A percentile compares a stretch with the other conserved stretches of the same genome.
Conservation (phyloP, 2,888 invertebrate species). For the Erebia epiphron region DNA sequence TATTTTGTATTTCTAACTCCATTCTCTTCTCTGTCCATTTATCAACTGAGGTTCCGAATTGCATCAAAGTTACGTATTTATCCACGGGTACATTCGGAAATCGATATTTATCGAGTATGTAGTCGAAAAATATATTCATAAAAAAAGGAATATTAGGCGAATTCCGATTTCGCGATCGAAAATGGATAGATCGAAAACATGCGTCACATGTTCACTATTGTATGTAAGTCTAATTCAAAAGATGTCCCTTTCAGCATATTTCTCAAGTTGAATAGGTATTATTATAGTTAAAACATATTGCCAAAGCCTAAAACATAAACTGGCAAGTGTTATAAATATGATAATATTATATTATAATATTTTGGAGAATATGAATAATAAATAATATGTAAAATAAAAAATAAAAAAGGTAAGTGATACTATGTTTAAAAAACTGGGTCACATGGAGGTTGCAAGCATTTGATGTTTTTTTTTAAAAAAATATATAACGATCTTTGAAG, state of each 20-base stretch:
- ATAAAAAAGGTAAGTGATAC: too few relatives aligned
- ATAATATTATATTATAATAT: too few relatives aligned
- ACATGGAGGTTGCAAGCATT: too few relatives aligned
- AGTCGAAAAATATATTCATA: not conserved
- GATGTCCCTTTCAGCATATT: not conserved
- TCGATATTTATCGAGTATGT: not conserved
- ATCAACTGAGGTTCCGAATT: not conserved
- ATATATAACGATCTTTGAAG: too few relatives aligned
- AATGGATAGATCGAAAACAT: constrained; percentile 28
- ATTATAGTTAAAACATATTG: too few relatives aligned
- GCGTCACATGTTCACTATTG: constrained; percentile 28
- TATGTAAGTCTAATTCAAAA: not conserved
- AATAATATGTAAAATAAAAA: too few relatives aligned
- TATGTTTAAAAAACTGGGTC: too few relatives aligned
- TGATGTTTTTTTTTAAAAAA: too few relatives aligned
- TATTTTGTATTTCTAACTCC: too few relatives aligned
- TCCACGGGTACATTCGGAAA: constrained; percentile 1
- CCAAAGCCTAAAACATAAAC: not conserved
- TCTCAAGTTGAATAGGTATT: not conserved
- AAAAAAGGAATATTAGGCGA: constrained; percentile 59
- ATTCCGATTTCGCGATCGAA: too few relatives aligned
- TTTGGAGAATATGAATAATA: too few relatives aligned
- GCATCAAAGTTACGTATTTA: not conserved
- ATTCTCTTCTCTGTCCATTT: too few relatives aligned
- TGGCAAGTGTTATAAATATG: not conserved